These are phyloP conservation scores for Pocillopora verrucosa DNA, from an alignment of 64 coral and sea anemone genomes.

Conservation along the genomic window DNA sequence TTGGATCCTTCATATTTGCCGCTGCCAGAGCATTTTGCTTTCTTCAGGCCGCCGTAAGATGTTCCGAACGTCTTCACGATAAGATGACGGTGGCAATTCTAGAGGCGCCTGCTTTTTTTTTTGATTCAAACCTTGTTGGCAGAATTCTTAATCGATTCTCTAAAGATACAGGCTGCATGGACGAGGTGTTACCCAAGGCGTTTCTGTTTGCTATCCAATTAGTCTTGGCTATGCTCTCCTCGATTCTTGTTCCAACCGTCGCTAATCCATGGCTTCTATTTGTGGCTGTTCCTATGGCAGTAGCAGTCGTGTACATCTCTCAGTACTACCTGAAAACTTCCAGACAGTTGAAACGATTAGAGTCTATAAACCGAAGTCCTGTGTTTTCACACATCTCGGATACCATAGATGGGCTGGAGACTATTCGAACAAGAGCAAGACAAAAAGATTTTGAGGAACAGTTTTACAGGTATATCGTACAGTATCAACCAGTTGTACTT, in stretches of 20 bases:
- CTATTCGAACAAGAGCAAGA: slow-evolving; percentile 33
- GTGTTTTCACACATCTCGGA: slow-evolving; percentile 61
- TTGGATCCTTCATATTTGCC: not conserved
- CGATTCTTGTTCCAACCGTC: slow-evolving; percentile 11
- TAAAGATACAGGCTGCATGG: slow-evolving; percentile 21
- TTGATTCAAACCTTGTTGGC: slow-evolving; percentile 10
- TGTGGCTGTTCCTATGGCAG: not conserved
- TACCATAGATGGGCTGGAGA: slow-evolving; percentile 53
- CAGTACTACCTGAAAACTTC: slow-evolving; percentile 38
- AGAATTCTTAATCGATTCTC: slow-evolving; percentile 36
- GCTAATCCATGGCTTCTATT: slow-evolving; percentile 17
- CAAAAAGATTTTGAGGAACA: slow-evolving; percentile 20
- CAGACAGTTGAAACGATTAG: slow-evolving; percentile 19
- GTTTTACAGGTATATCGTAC: slow-evolving; percentile 30
- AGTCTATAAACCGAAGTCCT: slow-evolving; percentile 39
- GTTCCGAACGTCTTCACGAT: slow-evolving; percentile 1
- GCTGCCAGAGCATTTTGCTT: not conserved
- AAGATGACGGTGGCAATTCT: not conserved
- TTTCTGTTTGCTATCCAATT: slow-evolving; percentile 27
- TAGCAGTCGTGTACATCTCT: not conserved
- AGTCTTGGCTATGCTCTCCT: not conserved
- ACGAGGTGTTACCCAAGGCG: slow-evolving; percentile 28
- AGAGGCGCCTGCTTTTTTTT: slow-evolving; percentile 2
- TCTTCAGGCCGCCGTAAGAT: not conserved
- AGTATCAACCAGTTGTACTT: too few relatives aligned